These are phyloP conservation scores for Acholoe squamosa DNA, from an alignment of 2,888 invertebrate species.

Conservation along the genomic window DNA sequence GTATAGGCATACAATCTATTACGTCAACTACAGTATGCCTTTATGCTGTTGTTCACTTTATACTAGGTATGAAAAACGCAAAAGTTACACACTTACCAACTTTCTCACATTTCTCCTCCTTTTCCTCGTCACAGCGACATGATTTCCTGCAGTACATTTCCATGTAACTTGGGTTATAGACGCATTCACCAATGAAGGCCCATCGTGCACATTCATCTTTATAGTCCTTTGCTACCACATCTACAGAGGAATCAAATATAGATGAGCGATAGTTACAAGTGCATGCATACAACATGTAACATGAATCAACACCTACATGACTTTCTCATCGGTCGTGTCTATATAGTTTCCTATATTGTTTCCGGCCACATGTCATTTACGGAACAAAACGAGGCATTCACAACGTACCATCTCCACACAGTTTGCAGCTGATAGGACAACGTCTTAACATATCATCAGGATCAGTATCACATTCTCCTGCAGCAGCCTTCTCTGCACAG, in stretches of 20 bases:
- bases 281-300: too few relatives aligned
- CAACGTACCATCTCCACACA: conserved; percentile 24
- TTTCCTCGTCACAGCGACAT: background rate
- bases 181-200: conserved; percentile 55
- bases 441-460: conserved; percentile 38
- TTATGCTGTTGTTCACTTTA: too few relatives aligned
- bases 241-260: background rate
- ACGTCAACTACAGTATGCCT: too few relatives aligned
- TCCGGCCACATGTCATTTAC: too few relatives aligned
- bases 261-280: too few relatives aligned
- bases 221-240: conserved; percentile 28
- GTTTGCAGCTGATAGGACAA: conserved; percentile 1
- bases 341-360: too few relatives aligned
- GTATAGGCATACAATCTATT: too few relatives aligned
- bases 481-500: conserved; percentile 28
- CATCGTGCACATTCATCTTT: background rate
- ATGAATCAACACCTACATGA: too few relatives aligned
- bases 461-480: conserved; percentile 13
- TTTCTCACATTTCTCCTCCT: background rate
- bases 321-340: too few relatives aligned
- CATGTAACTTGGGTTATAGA: conserved; percentile 41
- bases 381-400: too few relatives aligned
- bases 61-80: too few relatives aligned
- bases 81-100: too few relatives aligned
- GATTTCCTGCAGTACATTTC: conserved; percentile 3